A percentile compares a stretch with the other conserved stretches of the same genome.
Conservation (phyloP, 2,113 vertebrate species). For the Hypanus sabinus region DNA sequence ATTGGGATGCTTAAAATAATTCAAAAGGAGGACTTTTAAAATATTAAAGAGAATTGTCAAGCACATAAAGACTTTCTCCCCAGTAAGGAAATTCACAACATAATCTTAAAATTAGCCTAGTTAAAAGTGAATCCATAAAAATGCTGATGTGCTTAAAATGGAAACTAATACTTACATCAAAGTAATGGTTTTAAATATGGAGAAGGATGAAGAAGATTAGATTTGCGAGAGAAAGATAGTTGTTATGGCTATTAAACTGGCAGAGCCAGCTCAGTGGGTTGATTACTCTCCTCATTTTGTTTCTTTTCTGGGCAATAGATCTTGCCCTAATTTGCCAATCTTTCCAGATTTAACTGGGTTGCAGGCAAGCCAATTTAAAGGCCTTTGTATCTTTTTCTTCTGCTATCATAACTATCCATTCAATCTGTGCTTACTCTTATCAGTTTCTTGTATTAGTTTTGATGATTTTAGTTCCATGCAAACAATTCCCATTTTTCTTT, state of each 20-base stretch:
- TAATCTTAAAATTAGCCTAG: not conserved
- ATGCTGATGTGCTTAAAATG: not conserved
- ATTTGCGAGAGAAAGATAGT: not conserved
- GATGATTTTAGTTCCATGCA: not conserved
- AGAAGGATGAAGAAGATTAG: not conserved
- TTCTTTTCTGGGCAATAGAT: not conserved
- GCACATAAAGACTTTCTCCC: not conserved
- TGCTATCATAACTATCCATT: not conserved
- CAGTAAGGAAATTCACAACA: not conserved
- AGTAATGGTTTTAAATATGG: not conserved
- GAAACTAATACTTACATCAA: too few relatives aligned
- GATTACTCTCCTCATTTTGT: not conserved
- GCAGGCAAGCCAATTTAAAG: not conserved
- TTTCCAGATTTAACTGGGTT: not conserved
- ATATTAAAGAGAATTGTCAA: not conserved
- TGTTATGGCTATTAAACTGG: not conserved
- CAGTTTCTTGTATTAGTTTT: too few relatives aligned
- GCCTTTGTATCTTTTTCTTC: not conserved
- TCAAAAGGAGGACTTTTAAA: not conserved
- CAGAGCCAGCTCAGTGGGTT: not conserved
- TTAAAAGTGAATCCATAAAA: not conserved
- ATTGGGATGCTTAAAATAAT: not conserved
- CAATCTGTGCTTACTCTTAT: not conserved
- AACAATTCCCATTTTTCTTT: not conserved
- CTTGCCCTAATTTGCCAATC: not conserved